Evolutionary conservation across 92 coral and sea anemone species (phyloP), one percentile per base, ranked within the genome.

Genomic region (Actinernus sp.): DNA sequence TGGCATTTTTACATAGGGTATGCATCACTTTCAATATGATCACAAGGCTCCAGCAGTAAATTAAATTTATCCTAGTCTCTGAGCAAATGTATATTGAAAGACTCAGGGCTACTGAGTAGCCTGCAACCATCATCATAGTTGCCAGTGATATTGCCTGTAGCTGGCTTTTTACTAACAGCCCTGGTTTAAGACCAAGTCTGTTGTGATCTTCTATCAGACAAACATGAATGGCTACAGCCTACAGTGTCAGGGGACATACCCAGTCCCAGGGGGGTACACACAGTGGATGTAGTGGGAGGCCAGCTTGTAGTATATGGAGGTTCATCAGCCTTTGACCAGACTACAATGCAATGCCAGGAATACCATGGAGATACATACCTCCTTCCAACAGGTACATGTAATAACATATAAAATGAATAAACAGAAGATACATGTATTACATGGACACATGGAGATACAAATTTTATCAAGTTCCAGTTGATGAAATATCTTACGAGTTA

Each of bases 211-310:
- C 3, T 16, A 18, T 2, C 44, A 89, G 91, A 74, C 34, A 89
- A 81, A 33, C 26, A 38, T 30, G 91, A 89, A 48, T 88, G 95
- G 95, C 47, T 88, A 26, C 95, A 88, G 71, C 95, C 95, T 9
- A 32, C 87, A 65, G 58, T 74, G 26, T 54, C 37, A 39, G 91
- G 95, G 8, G 26, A 23, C 9, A 51, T 58, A 7, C 95, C 91
- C 0, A 21, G 31, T 36, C 79, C 84, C 65, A 83, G 95, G 66
- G 95, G 91, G 59, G 84, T 84, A 16, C 91, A 84, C 45, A 78
- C 80, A 48, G 55, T 75, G 13, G 56, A 71, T 3, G 65, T 79
- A 29, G 90, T 84, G 2, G 76, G 74, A 30, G 79, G 74, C 53
- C 65, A 62, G 31, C 58, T 88, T 19, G 61, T 84, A 16, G 40